Evolutionary conservation across 2,888 invertebrate species (phyloP), one percentile per base, ranked within the genome.

Genomic region (Acronicta aceris): DNA sequence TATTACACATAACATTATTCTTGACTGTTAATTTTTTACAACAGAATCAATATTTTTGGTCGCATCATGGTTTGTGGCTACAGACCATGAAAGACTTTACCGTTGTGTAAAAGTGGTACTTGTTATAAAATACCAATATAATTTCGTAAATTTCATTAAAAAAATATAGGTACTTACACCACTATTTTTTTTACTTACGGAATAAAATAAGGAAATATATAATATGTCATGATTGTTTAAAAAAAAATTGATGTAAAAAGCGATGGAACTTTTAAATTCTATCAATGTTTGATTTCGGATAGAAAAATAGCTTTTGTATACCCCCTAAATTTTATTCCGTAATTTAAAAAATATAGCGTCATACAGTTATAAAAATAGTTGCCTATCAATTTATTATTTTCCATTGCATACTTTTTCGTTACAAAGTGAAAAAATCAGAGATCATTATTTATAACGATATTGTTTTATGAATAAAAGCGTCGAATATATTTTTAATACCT

Each of bases 41-140:
- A 70, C 65, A 70, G 59, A 4, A 65, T 65, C 59, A 54, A 50
- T 33, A 27, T 58, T 70, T 70, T 60, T 71, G 56, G 69, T 56
- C 56, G 42, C 41, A 38, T 47, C 40, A 59, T 38, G 13, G 16
- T 41, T 17, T 38, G 1, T 30, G 21, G 21, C 21, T 21, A 38
- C 30, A 50, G 10, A 56, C 49, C 41, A 38, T 27, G 8, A 40
- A n/a, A 25, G 5, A 42, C 16, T 21, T n/a, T 42, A 36, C 30
- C 36, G 15, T 40, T 46, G 5, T 16, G 36, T 15, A 50, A 38
- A 25, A 47, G 38, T 30, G 42, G 27, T 41, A 36, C 5, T 38
- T 38, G 36, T 47, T 21, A 43, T 7, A 45, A 40, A 49, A 40
- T 15, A 33, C 5, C 10, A 17, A 43, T 16, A n/a, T 7, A 5